A percentile compares a stretch with the other conserved stretches of the same genome.
Evolutionary conservation across 2,113 vertebrate genomes (phyloP).

Genomic region (Potamarius usumacintae): DNA sequence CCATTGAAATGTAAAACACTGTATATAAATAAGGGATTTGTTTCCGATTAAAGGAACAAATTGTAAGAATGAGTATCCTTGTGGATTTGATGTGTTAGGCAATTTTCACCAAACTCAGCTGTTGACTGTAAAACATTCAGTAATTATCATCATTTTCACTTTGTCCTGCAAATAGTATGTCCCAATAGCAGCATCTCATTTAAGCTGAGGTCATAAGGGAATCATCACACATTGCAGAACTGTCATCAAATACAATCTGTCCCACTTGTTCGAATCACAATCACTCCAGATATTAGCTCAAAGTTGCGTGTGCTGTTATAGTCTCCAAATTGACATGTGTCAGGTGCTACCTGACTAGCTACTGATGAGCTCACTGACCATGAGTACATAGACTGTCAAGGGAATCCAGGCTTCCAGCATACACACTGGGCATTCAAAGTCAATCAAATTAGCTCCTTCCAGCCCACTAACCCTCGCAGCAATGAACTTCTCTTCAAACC

Average conservation of each 20-base stretch:
- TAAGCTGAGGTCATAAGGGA: conserved; percentile 37
- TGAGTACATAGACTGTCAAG: conserved; percentile 70
- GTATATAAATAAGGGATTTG: conserved; percentile 10
- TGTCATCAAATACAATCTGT: conserved; percentile 47
- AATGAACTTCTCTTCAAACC: conserved; percentile 44
- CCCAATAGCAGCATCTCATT: conserved; percentile 22
- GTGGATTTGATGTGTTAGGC: conserved; percentile 35
- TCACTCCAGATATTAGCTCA: conserved; percentile 49
- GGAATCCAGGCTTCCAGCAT: conserved; percentile 62
- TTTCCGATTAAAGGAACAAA: conserved; percentile 51
- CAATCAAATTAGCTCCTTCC: conserved; percentile 79
- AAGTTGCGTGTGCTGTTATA: conserved; percentile 39
- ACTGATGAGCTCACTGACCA: conserved; percentile 78
- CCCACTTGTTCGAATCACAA: conserved; percentile 45
- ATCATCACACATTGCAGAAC: conserved; percentile 41
- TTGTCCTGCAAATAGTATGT: conserved; percentile 31
- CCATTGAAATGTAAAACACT: background rate
- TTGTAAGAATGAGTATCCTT: conserved; percentile 35
- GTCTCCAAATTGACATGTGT: conserved; percentile 69
- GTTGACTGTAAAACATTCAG: conserved; percentile 39
- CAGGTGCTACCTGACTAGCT: conserved; percentile 73
- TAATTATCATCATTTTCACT: conserved; percentile 50
- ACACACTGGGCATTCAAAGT: conserved; percentile 66
- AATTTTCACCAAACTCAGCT: conserved; percentile 35
- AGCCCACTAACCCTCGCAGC: conserved; percentile 67